A percentile compares a stretch with the other conserved stretches of the same genome.
Conservation (phyloP, 2,888 invertebrate genomes). For the Amphimallon solstitiale region DNA sequence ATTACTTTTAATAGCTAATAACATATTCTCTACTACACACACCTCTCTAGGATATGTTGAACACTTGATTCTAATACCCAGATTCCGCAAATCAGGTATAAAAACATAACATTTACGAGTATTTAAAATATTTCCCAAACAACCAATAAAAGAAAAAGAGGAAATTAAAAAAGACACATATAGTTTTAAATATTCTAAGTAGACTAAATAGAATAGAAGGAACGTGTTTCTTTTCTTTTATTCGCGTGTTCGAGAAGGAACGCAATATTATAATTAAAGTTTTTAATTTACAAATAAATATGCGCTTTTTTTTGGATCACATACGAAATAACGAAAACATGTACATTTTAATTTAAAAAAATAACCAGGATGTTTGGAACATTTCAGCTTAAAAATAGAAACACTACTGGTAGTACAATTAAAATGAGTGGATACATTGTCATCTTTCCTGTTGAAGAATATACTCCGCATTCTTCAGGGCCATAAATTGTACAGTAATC, state of each 20-base stretch:
- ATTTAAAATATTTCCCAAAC: no score
- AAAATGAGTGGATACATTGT: neutral
- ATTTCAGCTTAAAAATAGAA: constrained; percentile 14
- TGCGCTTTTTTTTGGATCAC: constrained; percentile 18
- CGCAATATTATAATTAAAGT: constrained; percentile 17
- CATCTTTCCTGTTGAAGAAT: neutral
- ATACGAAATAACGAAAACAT: constrained; percentile 9
- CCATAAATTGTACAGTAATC: constrained; percentile 57
- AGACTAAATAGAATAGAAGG: no score
- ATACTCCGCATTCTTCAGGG: constrained; percentile 53
- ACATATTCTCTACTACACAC: no score
- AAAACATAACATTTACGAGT: no score
- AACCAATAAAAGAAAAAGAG: no score
- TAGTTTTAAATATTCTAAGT: no score
- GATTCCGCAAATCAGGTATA: no score
- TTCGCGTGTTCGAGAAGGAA: constrained; percentile 20
- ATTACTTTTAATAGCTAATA: no score
- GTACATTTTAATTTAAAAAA: neutral
- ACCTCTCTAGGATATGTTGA: no score
- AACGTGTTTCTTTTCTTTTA: neutral
- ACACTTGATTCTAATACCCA: no score
- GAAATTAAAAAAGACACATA: no score
- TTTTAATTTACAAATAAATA: constrained; percentile 18
- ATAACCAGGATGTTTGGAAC: neutral
- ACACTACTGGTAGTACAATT: constrained; percentile 1